Evolutionary conservation across 2,113 vertebrate species (phyloP), one percentile per base, ranked within the genome.

Genomic region (Castor canadensis): DNA sequence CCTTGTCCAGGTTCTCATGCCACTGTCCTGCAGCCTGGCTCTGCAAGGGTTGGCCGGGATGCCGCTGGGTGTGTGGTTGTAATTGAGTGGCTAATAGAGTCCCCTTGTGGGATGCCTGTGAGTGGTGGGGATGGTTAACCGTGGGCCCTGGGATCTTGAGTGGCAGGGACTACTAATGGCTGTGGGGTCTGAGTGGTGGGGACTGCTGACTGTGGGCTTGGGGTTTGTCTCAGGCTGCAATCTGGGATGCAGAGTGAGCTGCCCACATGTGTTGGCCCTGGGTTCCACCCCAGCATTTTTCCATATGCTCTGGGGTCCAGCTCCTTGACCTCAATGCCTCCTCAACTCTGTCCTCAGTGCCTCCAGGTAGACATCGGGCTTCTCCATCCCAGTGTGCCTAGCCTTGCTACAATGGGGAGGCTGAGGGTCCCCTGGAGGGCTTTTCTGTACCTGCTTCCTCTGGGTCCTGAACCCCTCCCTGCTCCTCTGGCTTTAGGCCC

Each of bases 291-390:
- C 0, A 43, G 35, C 30, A 17, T 24, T 35, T 22, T 7, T 22
- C 30, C 19, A 1, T 6, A 0, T 0, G 1, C 32, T 54, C 22
- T 3, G 10, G 35, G 87, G 30, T 66, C 54, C 8, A 3, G 60
- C 60, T 19, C 1, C 30, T 9, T 9, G 1, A 9, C 28, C 1
- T 16, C 0, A 0, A n/a, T n/a, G n/a, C n/a, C n/a, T n/a, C n/a
- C n/a, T n/a, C n/a, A n/a, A n/a, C 58, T 60, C 58, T 28, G 28
- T 1, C 58, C 58, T 60, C 24, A 26, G 58, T 60, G 58, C 28
- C 24, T 60, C 7, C 58, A 60, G 5, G 24, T 26, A 28, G 58
- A 28, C 6, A 26, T 26, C 9, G 22, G 58, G 24, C 58, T 60
- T 20, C 58, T 28, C 58, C 28, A 26, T 60, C 58, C 22, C 58